Percentiles rank a stretch among this genome's conserved stretches.
phyloP scores from a whole-genome alignment of 2,797 vertebrate species.

The Ceryle rudis region DNA sequence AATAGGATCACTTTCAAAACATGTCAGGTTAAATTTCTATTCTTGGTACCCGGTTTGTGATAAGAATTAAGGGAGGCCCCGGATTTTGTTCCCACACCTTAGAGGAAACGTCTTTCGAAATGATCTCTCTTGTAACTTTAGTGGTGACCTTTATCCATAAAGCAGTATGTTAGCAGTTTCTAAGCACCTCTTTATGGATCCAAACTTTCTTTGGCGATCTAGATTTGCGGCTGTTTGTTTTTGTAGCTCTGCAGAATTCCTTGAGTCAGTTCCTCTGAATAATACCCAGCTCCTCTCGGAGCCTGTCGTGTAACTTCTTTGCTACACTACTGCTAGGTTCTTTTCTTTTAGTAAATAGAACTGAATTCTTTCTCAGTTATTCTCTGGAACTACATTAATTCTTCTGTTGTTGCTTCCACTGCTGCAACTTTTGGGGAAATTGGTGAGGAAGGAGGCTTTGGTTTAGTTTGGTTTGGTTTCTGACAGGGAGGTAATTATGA shows the following conservation, averaged over 20 bases:
- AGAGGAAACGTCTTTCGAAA: not conserved
- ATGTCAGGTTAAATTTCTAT: not conserved
- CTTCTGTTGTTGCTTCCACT: not conserved
- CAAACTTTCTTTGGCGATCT: not conserved
- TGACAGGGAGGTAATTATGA: not conserved
- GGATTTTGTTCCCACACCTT: not conserved
- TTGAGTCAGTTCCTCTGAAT: not conserved
- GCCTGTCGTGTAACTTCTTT: not conserved
- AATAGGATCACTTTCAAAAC: not conserved
- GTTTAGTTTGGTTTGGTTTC: not conserved
- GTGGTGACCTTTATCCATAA: not conserved
- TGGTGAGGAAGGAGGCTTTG: not conserved
- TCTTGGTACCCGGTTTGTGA: not conserved
- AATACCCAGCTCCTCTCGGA: not conserved
- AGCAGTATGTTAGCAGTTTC: not conserved
- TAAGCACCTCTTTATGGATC: not conserved
- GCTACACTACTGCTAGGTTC: not conserved
- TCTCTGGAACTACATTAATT: not conserved
- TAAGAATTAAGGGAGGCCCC: not conserved
- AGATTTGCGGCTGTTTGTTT: not conserved
- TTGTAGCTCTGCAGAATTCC: not conserved
- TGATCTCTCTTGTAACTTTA: not conserved
- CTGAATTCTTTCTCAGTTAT: not conserved
- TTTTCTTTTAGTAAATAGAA: not conserved
- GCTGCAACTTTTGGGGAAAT: not conserved